Percentiles rank a stretch among this genome's conserved stretches.
Evolutionary conservation across 2,888 invertebrate species (phyloP).

Genomic region (Anarsia innoxiella): DNA sequence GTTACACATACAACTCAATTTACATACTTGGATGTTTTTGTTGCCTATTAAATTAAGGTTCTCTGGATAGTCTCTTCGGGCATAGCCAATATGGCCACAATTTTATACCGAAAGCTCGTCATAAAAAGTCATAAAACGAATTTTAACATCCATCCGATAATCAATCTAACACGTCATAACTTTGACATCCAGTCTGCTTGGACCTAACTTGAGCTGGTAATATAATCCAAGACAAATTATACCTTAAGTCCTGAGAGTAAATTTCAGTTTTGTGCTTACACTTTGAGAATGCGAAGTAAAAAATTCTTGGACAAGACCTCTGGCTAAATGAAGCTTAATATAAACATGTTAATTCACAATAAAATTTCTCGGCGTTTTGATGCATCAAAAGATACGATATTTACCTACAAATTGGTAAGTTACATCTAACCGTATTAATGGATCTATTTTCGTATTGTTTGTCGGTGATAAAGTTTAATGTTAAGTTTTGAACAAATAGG

Average conservation of each 20-base stretch:
- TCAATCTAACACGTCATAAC: constrained; percentile 77
- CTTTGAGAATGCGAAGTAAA: constrained; percentile 40
- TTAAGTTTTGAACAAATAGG: constrained; percentile 1
- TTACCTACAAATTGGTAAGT: constrained; percentile 62
- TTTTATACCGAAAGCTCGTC: constrained; percentile 61
- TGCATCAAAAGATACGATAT: constrained; percentile 46
- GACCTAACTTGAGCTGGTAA: constrained; percentile 42
- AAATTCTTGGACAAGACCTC: constrained; percentile 41
- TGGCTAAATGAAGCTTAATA: constrained; percentile 67
- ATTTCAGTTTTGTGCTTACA: no score
- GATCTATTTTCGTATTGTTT: constrained; percentile 39
- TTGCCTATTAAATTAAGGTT: no score
- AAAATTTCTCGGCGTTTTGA: constrained; percentile 57
- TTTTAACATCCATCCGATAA: constrained; percentile 77
- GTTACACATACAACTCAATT: no score
- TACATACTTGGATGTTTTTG: no score
- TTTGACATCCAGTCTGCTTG: constrained; percentile 70
- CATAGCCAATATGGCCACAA: constrained; percentile 42
- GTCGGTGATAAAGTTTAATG: constrained; percentile 38
- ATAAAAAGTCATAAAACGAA: constrained; percentile 72
- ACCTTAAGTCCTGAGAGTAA: no score
- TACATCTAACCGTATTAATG: constrained; percentile 44
- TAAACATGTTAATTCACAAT: constrained; percentile 72
- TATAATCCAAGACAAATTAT: not conserved
- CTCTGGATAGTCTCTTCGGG: constrained; percentile 18